Evolutionary conservation across 2,888 invertebrate genomes (phyloP), one percentile per base, ranked within the genome.

Genomic region (Syrista parreyssii): DNA sequence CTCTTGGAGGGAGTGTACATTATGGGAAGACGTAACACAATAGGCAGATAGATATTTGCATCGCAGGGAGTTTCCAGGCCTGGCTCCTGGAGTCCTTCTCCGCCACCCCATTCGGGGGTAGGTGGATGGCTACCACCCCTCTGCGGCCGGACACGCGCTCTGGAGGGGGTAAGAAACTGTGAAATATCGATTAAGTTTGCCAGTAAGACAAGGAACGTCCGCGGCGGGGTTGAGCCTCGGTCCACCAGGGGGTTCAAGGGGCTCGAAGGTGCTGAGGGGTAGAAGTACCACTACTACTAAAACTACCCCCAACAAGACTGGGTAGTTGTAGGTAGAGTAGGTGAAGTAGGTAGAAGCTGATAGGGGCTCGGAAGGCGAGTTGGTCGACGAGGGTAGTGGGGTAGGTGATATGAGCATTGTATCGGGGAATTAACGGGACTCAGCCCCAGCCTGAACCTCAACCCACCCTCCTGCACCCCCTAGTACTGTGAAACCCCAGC

Each of bases 181-280:
- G 91, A 91, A 91, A 91, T 91, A 91, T 91, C 91, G 91, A 91
- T 91, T 91, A 91, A 91, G 91, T 91, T 91, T 91, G 91, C 91
- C 90, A 89, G 91, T 90, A 91, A 91, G 91, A 91, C 91, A 91
- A 91, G 91, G 91, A 91, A 90, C 90, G 91, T 89, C 90, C 90
- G 86, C 87, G 88, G 88, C 87, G 87, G 86, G 88, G 84, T 83
- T 82, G 83, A 81, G 79, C 82, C 83, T 76, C 23, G 55, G 55
- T 55, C 55, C 55, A 55, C 55, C 55, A 55, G 77, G 79, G 79
- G 76, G 80, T 75, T 73, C 81, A 80, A 79, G 78, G 82, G 80
- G 82, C 79, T 82, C 6, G 23, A 55, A 55, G 55, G 55, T 55
- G 55, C 32, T 31, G 71, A 71, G 71, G 71, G 71, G 71, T 12